Evolutionary conservation across 2,113 vertebrate genomes (phyloP).

Genomic region (Alaudala cheleensis): DNA sequence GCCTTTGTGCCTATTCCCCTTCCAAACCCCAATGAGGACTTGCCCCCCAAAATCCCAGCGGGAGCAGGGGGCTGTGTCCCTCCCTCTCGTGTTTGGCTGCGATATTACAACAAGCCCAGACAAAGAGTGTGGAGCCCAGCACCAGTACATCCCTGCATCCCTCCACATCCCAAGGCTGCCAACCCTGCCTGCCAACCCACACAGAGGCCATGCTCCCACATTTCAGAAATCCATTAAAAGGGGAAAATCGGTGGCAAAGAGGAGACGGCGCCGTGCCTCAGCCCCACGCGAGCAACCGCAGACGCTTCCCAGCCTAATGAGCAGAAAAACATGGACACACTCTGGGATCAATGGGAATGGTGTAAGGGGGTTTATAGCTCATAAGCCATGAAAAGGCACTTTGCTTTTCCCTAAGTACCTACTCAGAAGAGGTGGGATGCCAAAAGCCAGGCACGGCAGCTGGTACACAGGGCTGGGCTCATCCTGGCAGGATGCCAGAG

Average conservation of each 20-base stretch:
- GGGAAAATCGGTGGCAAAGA: background rate
- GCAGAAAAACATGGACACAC: background rate
- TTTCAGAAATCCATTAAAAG: background rate
- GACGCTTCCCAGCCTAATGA: background rate
- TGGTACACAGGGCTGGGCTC: background rate
- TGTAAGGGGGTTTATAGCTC: background rate
- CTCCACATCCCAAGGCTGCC: background rate
- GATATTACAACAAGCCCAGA: slow-evolving; percentile 2
- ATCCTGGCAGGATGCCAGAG: background rate
- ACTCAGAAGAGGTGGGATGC: rapidly evolving
- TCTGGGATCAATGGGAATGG: background rate
- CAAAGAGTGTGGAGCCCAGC: background rate
- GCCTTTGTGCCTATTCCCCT: background rate
- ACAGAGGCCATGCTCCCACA: rapidly evolving
- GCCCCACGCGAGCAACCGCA: rapidly evolving
- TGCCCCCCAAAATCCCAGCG: background rate
- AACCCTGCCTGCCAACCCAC: background rate
- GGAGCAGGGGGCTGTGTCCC: background rate
- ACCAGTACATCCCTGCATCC: background rate
- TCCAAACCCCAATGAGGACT: rapidly evolving
- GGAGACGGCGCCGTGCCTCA: background rate
- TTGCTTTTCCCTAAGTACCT: background rate
- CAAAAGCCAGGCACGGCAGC: background rate
- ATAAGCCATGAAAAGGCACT: background rate
- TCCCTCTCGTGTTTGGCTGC: background rate